Percentiles rank a stretch among this genome's conserved stretches.
phyloP scores from a whole-genome alignment of 2,113 vertebrate species.

The Cyprinodon variegatus region DNA sequence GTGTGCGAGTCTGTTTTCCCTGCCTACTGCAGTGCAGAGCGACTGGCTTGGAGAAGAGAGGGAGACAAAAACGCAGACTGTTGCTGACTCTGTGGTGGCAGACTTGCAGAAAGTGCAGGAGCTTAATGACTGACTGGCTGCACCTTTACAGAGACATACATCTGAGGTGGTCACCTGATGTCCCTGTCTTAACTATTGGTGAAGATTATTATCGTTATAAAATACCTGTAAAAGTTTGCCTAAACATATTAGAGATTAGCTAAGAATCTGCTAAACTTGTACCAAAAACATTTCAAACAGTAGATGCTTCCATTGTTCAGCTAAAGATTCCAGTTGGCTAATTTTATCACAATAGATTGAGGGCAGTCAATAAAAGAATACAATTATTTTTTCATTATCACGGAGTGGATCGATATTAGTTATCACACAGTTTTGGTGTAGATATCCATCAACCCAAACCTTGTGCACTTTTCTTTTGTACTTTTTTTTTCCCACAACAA shows the following conservation, averaged over 20 bases:
- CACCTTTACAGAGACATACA: slow-evolving; percentile 29
- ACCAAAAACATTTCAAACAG: background rate
- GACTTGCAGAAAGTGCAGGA: slow-evolving; percentile 72
- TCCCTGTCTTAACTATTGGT: slow-evolving; percentile 26
- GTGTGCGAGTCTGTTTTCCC: slow-evolving; percentile 73
- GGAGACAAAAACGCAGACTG: slow-evolving; percentile 75
- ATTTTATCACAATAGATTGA: background rate
- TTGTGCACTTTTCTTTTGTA: too few relatives aligned
- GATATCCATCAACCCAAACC: background rate
- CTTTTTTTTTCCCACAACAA: too few relatives aligned
- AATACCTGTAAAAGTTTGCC: slow-evolving; percentile 20
- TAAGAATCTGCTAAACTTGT: background rate
- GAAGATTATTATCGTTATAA: slow-evolving; percentile 29
- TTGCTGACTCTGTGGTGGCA: slow-evolving; percentile 79
- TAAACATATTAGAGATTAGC: slow-evolving; percentile 23
- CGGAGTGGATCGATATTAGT: background rate
- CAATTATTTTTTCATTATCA: background rate
- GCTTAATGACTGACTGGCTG: slow-evolving; percentile 39
- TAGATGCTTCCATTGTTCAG: background rate
- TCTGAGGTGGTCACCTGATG: slow-evolving; percentile 45
- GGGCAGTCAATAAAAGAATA: background rate
- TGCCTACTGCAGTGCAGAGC: slow-evolving; percentile 78
- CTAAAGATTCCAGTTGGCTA: background rate
- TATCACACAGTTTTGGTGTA: background rate
- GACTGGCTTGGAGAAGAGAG: slow-evolving; percentile 79